Evolutionary conservation across 1,140 invertebrate species (phyloP), one percentile per base, ranked within the genome.

Genomic region (Eufriesea mexicana): DNA sequence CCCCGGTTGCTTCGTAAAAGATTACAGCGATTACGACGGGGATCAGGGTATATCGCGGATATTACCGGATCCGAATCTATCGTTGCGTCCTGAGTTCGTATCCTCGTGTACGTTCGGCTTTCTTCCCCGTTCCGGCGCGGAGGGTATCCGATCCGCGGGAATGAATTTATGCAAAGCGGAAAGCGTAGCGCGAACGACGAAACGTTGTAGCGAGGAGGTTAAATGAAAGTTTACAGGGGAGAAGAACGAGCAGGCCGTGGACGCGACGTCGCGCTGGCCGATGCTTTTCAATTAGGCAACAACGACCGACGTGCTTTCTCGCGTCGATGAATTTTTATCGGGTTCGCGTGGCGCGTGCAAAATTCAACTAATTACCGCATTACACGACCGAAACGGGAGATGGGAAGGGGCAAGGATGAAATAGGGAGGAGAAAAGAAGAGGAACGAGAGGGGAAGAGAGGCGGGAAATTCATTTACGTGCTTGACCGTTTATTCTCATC

Each of bases 401-500:
- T 35, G 35, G 71, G 25, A 18, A 10, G 47, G 20, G 18, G n/a
- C n/a, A 45, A 47, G 10, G 5, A 5, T 1, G 5, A 5, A 14
- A 4, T 16, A 23, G 7, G 2, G 23, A 49, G n/a, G 6, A 49
- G 62, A 73, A 71, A 64, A 18, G 8, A 16, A 45, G 20, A 4
- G 8, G 25, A 25, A 23, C 7, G 20, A 28, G 28, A 1, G 28
- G 16, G n/a, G 28, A 28, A 51, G 68, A 18, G 68, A 18, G 35
- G 14, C 10, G 79, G 61, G 7, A 85, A 82, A 83, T 79, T 71
- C 62, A 78, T 79, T 84, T 57, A 74, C 68, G 49, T 35, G 57
- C 35, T 25, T 49, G 47, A 12, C 28, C 81, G 79, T 85, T 77
- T 75, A 83, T 83, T 83, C 84, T 79, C 79, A 87, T 76, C 71